phyloP scores from a whole-genome alignment of 2,888 invertebrate species.

The Balanococcus diminutus region DNA sequence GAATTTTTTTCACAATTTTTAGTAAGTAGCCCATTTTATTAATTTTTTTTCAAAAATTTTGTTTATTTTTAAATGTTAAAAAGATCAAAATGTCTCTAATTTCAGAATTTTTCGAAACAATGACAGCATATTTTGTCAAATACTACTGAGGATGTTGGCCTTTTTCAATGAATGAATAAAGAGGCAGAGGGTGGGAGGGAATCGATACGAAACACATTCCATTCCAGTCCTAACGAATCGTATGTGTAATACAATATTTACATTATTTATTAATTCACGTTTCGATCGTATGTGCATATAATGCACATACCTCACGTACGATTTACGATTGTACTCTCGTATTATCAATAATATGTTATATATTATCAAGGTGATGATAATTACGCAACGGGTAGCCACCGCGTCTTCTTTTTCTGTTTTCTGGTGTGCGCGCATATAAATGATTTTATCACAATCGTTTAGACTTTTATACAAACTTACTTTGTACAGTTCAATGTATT shows the following conservation, averaged over 20 bases:
- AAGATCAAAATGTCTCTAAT: too few species aligned
- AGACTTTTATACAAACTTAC: conserved; percentile 29
- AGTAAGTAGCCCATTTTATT: too few species aligned
- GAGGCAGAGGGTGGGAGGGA: background rate
- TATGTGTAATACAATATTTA: background rate
- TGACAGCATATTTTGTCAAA: background rate
- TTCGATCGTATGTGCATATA: background rate
- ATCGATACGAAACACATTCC: background rate
- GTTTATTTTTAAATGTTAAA: too few species aligned
- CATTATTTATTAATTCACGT: background rate
- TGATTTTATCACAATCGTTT: background rate
- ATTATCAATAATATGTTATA: background rate
- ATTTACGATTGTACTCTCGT: background rate
- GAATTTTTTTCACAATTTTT: too few species aligned
- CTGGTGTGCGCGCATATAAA: background rate
- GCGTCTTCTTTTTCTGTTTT: background rate
- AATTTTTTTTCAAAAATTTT: too few species aligned
- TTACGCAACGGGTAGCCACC: background rate
- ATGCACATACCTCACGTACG: background rate
- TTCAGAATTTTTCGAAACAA: too few species aligned
- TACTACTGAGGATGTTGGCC: background rate
- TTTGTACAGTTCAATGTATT: conserved; percentile 43
- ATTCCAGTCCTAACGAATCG: background rate
- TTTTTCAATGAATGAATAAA: background rate
- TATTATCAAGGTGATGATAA: conserved; percentile 27